Percentiles rank a stretch among this genome's conserved stretches.
phyloP scores from a whole-genome alignment of 1,140 invertebrate genomes.

The Drosophila kohkoa region DNA sequence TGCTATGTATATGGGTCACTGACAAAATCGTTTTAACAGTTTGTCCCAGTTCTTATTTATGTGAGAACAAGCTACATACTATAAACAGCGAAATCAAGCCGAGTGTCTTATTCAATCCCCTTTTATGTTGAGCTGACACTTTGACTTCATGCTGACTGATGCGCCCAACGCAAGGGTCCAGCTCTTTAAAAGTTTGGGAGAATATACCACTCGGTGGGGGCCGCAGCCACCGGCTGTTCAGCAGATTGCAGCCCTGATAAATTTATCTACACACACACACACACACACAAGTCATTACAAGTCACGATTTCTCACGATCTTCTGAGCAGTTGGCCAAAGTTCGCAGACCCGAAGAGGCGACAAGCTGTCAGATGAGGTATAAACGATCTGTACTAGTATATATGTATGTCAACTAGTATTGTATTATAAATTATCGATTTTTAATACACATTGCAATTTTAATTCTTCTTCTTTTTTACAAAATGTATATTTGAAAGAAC shows the following conservation, averaged over 20 bases:
- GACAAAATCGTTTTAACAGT: no score
- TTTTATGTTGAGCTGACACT: no score
- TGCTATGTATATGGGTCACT: no score
- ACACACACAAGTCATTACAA: background rate
- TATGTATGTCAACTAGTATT: conserved; percentile 15
- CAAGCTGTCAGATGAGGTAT: conserved; percentile 66
- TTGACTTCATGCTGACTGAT: background rate
- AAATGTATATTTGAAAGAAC: no score
- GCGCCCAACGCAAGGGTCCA: conserved; percentile 54
- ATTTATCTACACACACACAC: conserved; percentile 2
- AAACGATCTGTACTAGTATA: conserved; percentile 68
- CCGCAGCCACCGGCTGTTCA: conserved; percentile 39
- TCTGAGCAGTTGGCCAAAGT: conserved; percentile 33
- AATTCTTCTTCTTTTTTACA: no score
- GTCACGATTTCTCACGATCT: conserved; percentile 67
- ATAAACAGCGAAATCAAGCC: no score
- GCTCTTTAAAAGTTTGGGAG: conserved; percentile 1
- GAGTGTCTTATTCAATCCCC: no score
- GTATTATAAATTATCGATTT: no score
- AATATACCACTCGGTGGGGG: conserved; percentile 50
- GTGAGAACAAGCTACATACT: no score
- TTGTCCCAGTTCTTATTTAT: no score
- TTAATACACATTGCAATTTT: no score
- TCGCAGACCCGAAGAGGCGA: conserved; percentile 13
- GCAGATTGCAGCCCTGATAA: conserved; percentile 29